A percentile compares a stretch with the other conserved stretches of the same genome.
Conservation (phyloP, 2,888 invertebrate species). For the Eucera pruinosa region DNA sequence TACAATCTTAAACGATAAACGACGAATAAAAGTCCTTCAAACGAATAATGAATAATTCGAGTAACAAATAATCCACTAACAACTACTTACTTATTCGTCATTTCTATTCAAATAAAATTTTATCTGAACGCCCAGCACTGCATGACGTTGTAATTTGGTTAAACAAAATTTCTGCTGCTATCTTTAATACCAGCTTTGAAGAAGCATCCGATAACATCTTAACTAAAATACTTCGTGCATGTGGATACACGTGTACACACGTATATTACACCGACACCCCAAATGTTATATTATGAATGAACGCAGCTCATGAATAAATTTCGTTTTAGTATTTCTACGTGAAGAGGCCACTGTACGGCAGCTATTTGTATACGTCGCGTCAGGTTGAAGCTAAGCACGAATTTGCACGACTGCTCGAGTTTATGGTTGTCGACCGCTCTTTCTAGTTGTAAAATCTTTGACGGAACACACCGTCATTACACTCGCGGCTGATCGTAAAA, state of each 20-base stretch:
- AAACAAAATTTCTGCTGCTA: background rate
- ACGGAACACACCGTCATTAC: constrained; percentile 23
- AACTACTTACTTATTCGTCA: too few relatives aligned
- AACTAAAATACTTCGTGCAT: background rate
- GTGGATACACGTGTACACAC: too few relatives aligned
- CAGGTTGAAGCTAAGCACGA: constrained; percentile 19
- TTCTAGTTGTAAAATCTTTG: constrained; percentile 48
- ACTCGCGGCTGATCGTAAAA: constrained; percentile 34
- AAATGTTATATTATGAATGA: constrained; percentile 50
- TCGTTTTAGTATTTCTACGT: constrained; percentile 52
- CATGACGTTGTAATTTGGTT: too few relatives aligned
- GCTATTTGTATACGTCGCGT: constrained; percentile 41
- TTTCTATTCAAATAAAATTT: too few relatives aligned
- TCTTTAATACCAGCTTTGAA: background rate
- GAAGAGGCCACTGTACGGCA: background rate
- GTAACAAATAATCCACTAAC: too few relatives aligned
- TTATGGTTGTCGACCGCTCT: constrained; percentile 55
- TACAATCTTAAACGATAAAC: too few relatives aligned
- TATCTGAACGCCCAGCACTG: too few relatives aligned
- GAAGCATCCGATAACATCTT: background rate
- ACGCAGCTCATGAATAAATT: constrained; percentile 63
- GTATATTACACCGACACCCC: background rate
- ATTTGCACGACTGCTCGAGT: constrained; percentile 53
- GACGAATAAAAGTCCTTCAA: too few relatives aligned
- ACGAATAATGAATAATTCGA: too few relatives aligned